Conservation (phyloP, 2,113 vertebrate genomes). For the Columbina picui region DNA sequence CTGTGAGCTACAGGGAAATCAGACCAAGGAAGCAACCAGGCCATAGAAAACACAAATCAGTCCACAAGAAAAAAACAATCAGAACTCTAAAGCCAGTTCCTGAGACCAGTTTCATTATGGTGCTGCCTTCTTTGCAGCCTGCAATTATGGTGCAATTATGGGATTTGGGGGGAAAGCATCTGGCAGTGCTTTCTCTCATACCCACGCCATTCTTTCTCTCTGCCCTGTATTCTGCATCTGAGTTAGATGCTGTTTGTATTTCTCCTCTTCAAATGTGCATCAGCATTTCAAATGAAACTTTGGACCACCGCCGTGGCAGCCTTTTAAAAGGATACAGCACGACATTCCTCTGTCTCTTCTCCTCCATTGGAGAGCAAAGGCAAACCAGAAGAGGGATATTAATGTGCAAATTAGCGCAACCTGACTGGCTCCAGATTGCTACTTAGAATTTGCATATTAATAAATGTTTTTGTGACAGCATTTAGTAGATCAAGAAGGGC, state of each 20-base stretch:
- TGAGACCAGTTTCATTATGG: neutral
- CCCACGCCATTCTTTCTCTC: neutral
- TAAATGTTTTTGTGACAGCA: conserved; percentile 84
- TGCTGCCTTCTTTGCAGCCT: neutral
- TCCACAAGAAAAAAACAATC: neutral
- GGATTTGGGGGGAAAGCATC: neutral
- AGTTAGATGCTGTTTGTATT: conserved; percentile 12
- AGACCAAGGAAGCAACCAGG: neutral
- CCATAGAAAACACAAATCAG: neutral
- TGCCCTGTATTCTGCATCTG: neutral
- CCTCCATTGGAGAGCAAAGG: conserved; percentile 54
- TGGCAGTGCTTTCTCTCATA: neutral
- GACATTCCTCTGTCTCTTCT: neutral
- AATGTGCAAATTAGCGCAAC: conserved; percentile 86
- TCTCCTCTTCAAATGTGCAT: conserved; percentile 8
- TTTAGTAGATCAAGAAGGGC: conserved; percentile 82
- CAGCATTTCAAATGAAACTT: conserved; percentile 50
- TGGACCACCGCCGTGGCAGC: neutral
- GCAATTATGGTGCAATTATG: neutral
- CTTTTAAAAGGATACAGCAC: neutral
- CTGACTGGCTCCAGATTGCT: conserved; percentile 85
- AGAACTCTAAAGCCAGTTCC: neutral
- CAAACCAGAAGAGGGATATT: conserved; percentile 81
- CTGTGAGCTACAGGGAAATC: neutral
- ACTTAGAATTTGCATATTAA: conserved; percentile 87